Percentiles rank a stretch among this genome's conserved stretches.
Conservation (phyloP, 2,888 invertebrate genomes). For the Adelphocoris suturalis region DNA sequence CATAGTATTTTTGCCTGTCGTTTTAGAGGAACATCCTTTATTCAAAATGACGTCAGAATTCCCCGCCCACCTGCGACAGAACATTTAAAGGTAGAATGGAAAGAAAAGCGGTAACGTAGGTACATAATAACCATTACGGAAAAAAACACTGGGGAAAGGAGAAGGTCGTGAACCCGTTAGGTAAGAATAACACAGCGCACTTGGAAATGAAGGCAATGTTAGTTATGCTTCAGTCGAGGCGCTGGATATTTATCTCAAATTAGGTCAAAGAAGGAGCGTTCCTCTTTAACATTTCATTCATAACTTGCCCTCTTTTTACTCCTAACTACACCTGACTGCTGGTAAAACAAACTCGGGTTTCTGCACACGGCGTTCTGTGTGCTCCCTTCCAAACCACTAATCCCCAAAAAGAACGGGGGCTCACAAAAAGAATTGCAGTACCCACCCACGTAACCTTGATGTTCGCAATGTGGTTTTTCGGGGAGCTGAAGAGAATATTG, state of each 20-base stretch:
- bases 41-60: too few relatives aligned
- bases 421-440: not conserved
- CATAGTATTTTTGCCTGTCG: too few relatives aligned
- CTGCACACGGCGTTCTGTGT: not conserved
- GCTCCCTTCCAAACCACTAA: not conserved
- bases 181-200: not conserved
- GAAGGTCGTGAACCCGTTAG: not conserved
- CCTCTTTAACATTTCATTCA: constrained; percentile 19
- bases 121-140: not conserved
- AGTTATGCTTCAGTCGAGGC: not conserved
- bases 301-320: not conserved
- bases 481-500: too few relatives aligned
- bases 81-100: too few relatives aligned
- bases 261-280: constrained; percentile 11
- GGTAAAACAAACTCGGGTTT: constrained; percentile 4
- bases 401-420: not conserved
- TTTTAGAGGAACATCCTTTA: too few relatives aligned
- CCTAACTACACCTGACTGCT: not conserved
- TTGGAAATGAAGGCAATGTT: not conserved
- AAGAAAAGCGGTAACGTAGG: too few relatives aligned
- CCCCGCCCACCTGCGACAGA: too few relatives aligned
- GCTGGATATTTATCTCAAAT: constrained; percentile 2
- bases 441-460: too few relatives aligned
- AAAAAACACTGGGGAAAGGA: not conserved
- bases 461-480: too few relatives aligned